phyloP scores from a whole-genome alignment of 2,113 vertebrate species.

The Heptranchias perlo region DNA sequence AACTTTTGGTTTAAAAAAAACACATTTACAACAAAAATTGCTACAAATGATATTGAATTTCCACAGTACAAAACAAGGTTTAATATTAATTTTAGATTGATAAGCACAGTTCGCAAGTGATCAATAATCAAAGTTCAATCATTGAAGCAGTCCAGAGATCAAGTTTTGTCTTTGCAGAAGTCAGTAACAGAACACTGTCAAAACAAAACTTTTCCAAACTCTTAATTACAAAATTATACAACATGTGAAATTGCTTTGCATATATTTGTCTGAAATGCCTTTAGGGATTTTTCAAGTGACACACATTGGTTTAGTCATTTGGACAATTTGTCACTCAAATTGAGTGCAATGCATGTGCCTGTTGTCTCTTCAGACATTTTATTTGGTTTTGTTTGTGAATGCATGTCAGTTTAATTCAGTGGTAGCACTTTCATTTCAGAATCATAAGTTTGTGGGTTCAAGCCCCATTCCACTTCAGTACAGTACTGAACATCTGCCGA shows the following conservation, averaged over 20 bases:
- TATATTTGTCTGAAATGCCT: neutral
- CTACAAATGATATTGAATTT: neutral
- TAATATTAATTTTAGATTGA: neutral
- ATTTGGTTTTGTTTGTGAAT: too few species aligned
- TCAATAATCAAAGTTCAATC: neutral
- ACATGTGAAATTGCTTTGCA: neutral
- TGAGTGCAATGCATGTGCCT: neutral
- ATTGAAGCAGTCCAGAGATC: neutral
- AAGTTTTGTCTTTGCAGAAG: neutral
- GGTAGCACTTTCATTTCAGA: neutral
- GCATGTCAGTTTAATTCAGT: neutral
- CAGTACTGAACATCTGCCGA: neutral
- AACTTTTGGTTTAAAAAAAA: neutral
- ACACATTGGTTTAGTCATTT: neutral
- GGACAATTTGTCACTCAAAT: neutral
- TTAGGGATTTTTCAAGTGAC: neutral
- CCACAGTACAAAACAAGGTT: neutral
- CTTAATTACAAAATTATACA: neutral
- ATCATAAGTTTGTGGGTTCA: neutral
- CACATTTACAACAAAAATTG: neutral
- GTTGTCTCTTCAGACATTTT: neutral
- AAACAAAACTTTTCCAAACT: neutral
- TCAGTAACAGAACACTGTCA: neutral
- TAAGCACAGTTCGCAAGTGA: neutral
- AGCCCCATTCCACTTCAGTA: neutral